A percentile compares a stretch with the other conserved stretches of the same genome.
Conservation (phyloP, 2,888 invertebrate genomes). For the Mythimna pallens region DNA sequence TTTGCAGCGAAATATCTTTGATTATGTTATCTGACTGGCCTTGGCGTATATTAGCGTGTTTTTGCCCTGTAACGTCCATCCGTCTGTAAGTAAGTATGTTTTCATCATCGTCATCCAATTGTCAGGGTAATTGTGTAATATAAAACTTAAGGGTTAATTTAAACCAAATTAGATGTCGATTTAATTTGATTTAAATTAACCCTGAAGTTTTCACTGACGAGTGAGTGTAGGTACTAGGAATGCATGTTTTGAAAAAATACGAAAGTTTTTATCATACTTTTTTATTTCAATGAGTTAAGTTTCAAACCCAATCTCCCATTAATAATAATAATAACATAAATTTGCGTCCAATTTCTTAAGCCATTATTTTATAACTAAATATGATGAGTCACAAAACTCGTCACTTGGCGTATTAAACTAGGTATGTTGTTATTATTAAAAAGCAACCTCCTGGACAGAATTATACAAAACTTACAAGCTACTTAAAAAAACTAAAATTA, state of each 20-base stretch:
- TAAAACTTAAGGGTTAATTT: not conserved
- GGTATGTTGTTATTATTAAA: constrained; percentile 60
- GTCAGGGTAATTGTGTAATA: not conserved
- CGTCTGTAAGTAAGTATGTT: not conserved
- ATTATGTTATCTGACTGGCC: not conserved
- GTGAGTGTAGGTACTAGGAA: not conserved
- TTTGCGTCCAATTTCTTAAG: constrained; percentile 54
- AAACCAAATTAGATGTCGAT: not conserved
- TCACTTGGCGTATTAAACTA: constrained; percentile 41
- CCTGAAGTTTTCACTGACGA: too few relatives aligned
- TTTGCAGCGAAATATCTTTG: not conserved
- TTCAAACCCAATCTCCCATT: constrained; percentile 54
- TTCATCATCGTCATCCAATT: not conserved
- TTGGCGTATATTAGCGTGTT: not conserved
- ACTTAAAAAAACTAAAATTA: constrained; percentile 62
- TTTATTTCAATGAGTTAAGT: constrained; percentile 59
- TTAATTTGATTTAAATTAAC: too few relatives aligned
- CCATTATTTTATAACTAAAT: constrained; percentile 47
- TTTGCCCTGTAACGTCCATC: not conserved
- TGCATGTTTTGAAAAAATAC: constrained; percentile 5
- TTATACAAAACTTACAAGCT: constrained; percentile 55
- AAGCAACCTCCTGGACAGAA: constrained; percentile 38
- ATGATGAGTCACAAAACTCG: constrained; percentile 27
- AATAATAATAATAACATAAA: constrained; percentile 63
- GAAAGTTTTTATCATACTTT: constrained; percentile 26